Evolutionary conservation across 1,140 invertebrate species (phyloP).

Genomic region (Bombus sibiricus): DNA sequence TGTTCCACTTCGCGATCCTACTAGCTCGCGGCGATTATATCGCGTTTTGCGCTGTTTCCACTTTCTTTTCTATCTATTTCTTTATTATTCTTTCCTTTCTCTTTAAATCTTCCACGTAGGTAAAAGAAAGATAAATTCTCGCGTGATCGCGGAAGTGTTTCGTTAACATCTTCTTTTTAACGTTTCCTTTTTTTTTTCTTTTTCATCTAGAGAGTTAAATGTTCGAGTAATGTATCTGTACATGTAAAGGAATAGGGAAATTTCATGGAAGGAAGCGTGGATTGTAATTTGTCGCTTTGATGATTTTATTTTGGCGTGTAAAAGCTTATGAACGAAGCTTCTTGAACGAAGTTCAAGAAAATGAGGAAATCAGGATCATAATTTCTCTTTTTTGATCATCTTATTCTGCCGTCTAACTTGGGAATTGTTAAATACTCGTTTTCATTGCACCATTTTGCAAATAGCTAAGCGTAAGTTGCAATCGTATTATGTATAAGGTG

Average conservation of each 20-base stretch:
- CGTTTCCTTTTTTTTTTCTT: background rate
- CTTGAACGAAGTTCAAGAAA: background rate
- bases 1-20: background rate
- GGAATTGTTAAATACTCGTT: too few relatives aligned
- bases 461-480: too few relatives aligned
- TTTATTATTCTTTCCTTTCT: background rate
- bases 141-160: background rate
- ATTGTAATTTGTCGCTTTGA: background rate
- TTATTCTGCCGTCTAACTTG: background rate
- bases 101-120: background rate
- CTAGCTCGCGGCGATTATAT: conserved; percentile 1
- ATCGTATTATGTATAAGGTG: too few relatives aligned
- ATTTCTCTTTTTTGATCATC: background rate
- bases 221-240: background rate
- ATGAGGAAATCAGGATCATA: background rate
- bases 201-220: background rate
- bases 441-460: too few relatives aligned
- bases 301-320: background rate
- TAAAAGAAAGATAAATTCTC: too few relatives aligned
- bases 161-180: background rate
- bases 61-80: background rate
- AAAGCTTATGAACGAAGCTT: background rate
- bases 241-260: background rate
- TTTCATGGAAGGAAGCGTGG: background rate
- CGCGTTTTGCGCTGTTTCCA: background rate